Evolutionary conservation across 2,888 invertebrate genomes (phyloP), one percentile per base, ranked within the genome.

Genomic region (Morpho achilles): DNA sequence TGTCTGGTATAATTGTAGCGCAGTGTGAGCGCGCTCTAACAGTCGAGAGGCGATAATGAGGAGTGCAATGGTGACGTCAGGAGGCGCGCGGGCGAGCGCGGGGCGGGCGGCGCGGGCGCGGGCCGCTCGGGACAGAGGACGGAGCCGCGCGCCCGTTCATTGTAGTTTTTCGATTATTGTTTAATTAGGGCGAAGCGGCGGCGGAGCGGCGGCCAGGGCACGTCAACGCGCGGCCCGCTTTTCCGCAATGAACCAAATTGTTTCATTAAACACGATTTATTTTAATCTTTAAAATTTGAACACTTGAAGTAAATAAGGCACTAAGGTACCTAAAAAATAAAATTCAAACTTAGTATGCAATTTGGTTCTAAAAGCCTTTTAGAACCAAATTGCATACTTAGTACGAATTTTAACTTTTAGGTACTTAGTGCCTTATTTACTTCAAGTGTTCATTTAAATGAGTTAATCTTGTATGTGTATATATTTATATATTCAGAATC

Each of bases 141-240:
- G 84, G 80, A 83, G 86, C 85, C 82, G 84, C 80, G 87, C 87
- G 87, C 87, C 83, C 87, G 89, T 85, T 89, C 87, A 88, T 89
- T 89, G 89, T 89, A 89, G 87, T 89, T 88, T 89, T 89, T 89
- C 89, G 89, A 90, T 90, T 90, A 89, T 89, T 90, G 89, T 90
- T 89, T 90, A 89, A 90, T 89, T 90, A 90, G 89, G 89, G 88
- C 89, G 88, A 89, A 88, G 88, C 89, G 88, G 89, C 89, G 87
- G 87, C 88, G 87, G 81, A 83, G 86, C 88, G 88, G 83, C 88
- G 86, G 86, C 84, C 87, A 87, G 87, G 75, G 75, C 66, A 60
- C 67, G 66, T 65, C 67, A 76, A 81, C 71, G 61, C 65, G 75
- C 80, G 87, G 87, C 76, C 82, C 84, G 87, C 82, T 70, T 64